Conservation (phyloP, 2,888 invertebrate species). For the Amblyjoppa fuscipennis region DNA sequence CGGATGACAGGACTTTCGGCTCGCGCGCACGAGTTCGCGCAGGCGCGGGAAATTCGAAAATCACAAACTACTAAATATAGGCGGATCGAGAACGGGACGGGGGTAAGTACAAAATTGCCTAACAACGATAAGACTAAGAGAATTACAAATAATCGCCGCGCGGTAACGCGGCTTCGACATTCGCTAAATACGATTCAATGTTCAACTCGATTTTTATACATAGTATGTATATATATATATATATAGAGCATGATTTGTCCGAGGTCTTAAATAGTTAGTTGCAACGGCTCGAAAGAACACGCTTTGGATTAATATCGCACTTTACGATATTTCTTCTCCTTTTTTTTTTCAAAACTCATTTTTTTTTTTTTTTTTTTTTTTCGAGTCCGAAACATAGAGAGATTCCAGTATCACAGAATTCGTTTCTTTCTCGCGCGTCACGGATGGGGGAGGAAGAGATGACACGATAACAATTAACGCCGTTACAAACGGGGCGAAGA, state of each 20-base stretch:
- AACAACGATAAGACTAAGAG: constrained; percentile 66
- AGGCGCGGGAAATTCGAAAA: constrained; percentile 42
- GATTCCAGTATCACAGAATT: constrained; percentile 80
- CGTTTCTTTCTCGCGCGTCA: constrained; percentile 67
- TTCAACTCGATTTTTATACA: constrained; percentile 48
- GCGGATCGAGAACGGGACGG: constrained; percentile 68
- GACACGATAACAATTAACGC: constrained; percentile 19
- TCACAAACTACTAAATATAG: constrained; percentile 60
- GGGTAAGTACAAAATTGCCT: constrained; percentile 82
- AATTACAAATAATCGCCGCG: constrained; percentile 14
- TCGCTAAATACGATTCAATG: constrained; percentile 40
- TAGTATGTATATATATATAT: constrained; percentile 23
- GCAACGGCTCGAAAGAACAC: constrained; percentile 58
- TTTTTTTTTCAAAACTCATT: not conserved
- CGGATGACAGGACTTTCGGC: constrained; percentile 17
- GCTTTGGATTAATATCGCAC: constrained; percentile 50
- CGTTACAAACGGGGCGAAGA: constrained; percentile 15
- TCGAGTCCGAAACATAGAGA: constrained; percentile 68
- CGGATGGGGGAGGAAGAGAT: constrained; percentile 25
- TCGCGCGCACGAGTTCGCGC: constrained; percentile 27
- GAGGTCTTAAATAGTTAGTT: constrained; percentile 37
- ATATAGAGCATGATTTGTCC: constrained; percentile 37
- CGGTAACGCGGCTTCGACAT: constrained; percentile 31
- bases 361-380: constrained; percentile 36
- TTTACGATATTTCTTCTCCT: constrained; percentile 20